Conservation (phyloP, 2,113 vertebrate species). For the Brevimyrus niger region DNA sequence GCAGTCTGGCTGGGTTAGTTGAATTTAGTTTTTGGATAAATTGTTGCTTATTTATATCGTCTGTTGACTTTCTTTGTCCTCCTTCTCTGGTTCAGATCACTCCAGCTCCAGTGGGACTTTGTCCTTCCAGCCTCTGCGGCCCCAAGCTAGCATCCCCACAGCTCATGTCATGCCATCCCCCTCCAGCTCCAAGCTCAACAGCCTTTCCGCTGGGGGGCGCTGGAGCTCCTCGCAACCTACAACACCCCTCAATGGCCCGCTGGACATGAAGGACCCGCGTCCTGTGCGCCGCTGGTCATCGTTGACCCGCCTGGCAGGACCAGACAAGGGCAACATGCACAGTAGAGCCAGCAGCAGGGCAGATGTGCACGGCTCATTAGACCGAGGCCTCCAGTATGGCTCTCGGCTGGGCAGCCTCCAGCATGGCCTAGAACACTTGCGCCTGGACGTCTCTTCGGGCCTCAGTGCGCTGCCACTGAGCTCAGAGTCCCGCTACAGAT, state of each 20-base stretch:
- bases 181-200: slow-evolving; percentile 52
- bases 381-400: slow-evolving; percentile 54
- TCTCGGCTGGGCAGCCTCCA: slow-evolving; percentile 59
- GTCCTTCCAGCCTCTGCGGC: slow-evolving; percentile 68
- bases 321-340: slow-evolving; percentile 46
- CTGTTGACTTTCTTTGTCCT: background rate
- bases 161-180: slow-evolving; percentile 77
- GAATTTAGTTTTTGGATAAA: background rate
- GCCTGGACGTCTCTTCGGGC: slow-evolving; percentile 55
- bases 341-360: slow-evolving; percentile 32
- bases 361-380: slow-evolving; percentile 57
- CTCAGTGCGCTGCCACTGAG: slow-evolving; percentile 58
- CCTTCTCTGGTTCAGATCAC: slow-evolving; percentile 66
- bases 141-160: slow-evolving; percentile 66
- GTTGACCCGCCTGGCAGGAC: slow-evolving; percentile 66
- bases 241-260: slow-evolving; percentile 49
- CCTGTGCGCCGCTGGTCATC: slow-evolving; percentile 88
- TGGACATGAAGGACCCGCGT: slow-evolving; percentile 76
- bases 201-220: slow-evolving; percentile 30
- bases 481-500: slow-evolving; percentile 65
- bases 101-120: slow-evolving; percentile 79
- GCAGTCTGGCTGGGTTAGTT: background rate
- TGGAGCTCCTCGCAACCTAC: slow-evolving; percentile 63
- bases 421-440: slow-evolving; percentile 59
- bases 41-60: background rate